Percentiles rank a stretch among this genome's conserved stretches.
Evolutionary conservation across 1,140 invertebrate genomes (phyloP).

Genomic region (Vanessa tameamea): DNA sequence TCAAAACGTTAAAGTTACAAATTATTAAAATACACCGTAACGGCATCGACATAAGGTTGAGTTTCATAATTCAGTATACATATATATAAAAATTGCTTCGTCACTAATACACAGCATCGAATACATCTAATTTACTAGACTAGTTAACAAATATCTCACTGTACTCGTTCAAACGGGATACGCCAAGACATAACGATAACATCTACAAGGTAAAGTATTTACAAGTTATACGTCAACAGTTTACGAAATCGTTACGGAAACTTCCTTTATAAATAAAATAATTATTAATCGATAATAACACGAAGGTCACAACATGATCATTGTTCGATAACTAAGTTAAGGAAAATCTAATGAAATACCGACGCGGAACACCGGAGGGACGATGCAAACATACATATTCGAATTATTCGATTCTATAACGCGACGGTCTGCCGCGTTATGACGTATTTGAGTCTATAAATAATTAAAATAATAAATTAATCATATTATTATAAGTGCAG

Average conservation of each 20-base stretch:
- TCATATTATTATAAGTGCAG: too few species aligned
- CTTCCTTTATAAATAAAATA: neutral
- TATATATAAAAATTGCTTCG: neutral
- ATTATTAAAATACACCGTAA: too few species aligned
- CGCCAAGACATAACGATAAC: neutral
- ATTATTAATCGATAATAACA: slow-evolving; percentile 6
- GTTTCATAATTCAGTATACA: too few species aligned
- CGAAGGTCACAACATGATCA: slow-evolving; percentile 11
- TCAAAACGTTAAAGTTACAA: too few species aligned
- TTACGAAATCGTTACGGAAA: neutral
- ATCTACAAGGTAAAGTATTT: neutral
- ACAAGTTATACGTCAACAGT: neutral
- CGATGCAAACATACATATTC: neutral
- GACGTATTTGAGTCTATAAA: neutral
- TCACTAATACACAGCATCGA: neutral
- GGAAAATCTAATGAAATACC: neutral
- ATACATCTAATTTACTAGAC: slow-evolving; percentile 9
- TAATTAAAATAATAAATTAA: too few species aligned
- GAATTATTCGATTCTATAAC: neutral
- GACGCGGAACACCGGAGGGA: neutral
- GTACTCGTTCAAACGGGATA: slow-evolving; percentile 10
- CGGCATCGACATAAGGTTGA: too few species aligned
- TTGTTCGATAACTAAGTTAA: neutral
- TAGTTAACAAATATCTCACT: slow-evolving; percentile 36
- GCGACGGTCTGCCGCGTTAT: too few species aligned